These are phyloP conservation scores for Troides aeacus DNA, from an alignment of 2,888 invertebrate species.

Conservation along the genomic window DNA sequence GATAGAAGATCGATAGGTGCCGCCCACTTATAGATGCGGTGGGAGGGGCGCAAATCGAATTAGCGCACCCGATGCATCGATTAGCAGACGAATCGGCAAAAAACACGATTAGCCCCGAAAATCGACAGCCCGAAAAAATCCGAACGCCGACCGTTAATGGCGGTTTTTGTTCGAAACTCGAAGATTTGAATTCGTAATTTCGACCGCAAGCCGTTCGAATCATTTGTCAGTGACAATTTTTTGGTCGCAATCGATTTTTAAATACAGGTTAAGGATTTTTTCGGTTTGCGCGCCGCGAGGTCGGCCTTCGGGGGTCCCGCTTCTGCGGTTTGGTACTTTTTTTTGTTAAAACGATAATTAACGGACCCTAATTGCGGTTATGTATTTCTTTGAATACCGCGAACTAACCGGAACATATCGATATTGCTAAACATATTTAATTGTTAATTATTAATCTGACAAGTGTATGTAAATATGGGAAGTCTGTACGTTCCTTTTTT, in stretches of 20 bases:
- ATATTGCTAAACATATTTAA: too few relatives aligned
- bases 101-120: constrained; percentile 77
- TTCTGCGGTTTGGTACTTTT: constrained; percentile 39
- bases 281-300: constrained; percentile 34
- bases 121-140: constrained; percentile 75
- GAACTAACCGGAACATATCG: too few relatives aligned
- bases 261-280: constrained; percentile 72
- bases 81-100: constrained; percentile 72
- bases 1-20: constrained; percentile 68
- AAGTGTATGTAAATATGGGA: too few relatives aligned
- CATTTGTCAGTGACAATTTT: constrained; percentile 81
- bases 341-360: constrained; percentile 51
- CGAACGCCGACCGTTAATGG: constrained; percentile 75
- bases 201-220: constrained; percentile 78
- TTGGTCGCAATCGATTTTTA: constrained; percentile 80
- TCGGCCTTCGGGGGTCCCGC: constrained; percentile 39
- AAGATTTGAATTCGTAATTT: constrained; percentile 80
- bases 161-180: constrained; percentile 76
- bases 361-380: constrained; percentile 17
- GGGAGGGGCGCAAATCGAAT: constrained; percentile 77
- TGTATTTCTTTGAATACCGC: too few relatives aligned
- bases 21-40: constrained; percentile 68
- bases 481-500: too few relatives aligned
- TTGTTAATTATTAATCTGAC: too few relatives aligned
- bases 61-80: constrained; percentile 75